A percentile compares a stretch with the other conserved stretches of the same genome.
Evolutionary conservation across 2,113 vertebrate species (phyloP).

Genomic region (Onychorhynchus coronatus): DNA sequence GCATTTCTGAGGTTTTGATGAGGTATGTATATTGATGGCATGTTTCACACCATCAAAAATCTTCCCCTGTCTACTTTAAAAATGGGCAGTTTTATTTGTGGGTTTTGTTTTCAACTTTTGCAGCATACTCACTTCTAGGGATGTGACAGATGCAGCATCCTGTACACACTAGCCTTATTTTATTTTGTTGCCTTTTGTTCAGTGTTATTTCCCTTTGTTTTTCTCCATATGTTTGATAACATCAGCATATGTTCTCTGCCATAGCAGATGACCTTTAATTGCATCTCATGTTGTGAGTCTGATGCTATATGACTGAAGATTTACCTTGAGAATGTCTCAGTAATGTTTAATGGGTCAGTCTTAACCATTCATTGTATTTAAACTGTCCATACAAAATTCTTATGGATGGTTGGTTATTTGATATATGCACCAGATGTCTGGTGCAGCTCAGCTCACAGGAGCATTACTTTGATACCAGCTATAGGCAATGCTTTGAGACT

Average conservation of each 20-base stretch:
- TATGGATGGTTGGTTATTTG: slow-evolving; percentile 30
- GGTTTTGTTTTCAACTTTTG: not conserved
- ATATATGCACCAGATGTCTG: slow-evolving; percentile 18
- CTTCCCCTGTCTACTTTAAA: not conserved
- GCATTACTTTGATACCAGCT: not conserved
- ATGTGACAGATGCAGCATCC: not conserved
- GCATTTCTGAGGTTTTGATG: not conserved
- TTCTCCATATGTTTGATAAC: slow-evolving; percentile 14
- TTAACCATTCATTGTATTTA: slow-evolving; percentile 31
- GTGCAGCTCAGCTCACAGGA: not conserved
- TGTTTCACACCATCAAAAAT: not conserved
- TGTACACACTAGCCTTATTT: not conserved
- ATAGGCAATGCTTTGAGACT: not conserved
- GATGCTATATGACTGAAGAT: slow-evolving; percentile 32
- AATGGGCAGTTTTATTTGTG: not conserved
- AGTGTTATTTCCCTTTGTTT: not conserved
- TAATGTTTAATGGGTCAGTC: slow-evolving; percentile 44
- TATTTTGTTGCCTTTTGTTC: not conserved
- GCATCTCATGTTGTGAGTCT: slow-evolving; percentile 1
- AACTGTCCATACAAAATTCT: slow-evolving; percentile 14
- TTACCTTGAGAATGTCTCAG: slow-evolving; percentile 53
- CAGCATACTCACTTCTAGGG: not conserved
- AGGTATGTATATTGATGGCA: not conserved
- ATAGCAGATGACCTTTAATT: slow-evolving; percentile 46
- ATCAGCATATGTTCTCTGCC: slow-evolving; percentile 21